Base-by-base conservation (phyloP, 2,113 vertebrate genomes). In the Alaudala cheleensis region DNA sequence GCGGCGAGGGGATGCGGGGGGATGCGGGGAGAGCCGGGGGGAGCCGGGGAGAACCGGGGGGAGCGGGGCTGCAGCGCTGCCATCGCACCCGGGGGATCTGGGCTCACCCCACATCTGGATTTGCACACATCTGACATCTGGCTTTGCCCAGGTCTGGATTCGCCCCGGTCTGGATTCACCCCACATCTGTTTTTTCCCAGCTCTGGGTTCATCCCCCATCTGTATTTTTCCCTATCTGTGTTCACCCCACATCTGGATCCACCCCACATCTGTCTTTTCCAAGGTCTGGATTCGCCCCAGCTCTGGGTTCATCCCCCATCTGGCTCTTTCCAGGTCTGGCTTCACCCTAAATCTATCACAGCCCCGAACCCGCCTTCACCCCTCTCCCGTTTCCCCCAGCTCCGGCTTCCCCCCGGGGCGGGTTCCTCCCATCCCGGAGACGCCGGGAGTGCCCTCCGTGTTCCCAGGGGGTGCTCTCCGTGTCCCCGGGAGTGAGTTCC, bases 191-290 rank as follows among this genome's bases (percentile, higher is more conserved):
- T 37, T 37, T 39, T 15, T 8, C 26, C 49, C 72, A 5, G 14
- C 2, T 18, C n/a, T 12, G 45, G 45, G 3, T 7, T 19, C 25
- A 5, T 14, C 45, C 26, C 20, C 3, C 39, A 2, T 5, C 39
- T 33, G 17, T 1, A 2, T 26, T 26, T 19, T 13, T 13, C 6
- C 26, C 4, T 3, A 5, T 10, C 10, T 3, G 22, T 11, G 2
- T 8, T 70, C 57, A 4, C 33, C 14, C 8, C 23, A 4, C 3
- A 7, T 9, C 8, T 3, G 20, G 24, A 2, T 7, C 53, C 47
- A 3, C 40, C 29, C 34, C n/a, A 40, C 49, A 10, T 4, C 26
- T 15, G 24, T 31, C 10, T 37, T 42, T 18, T 14, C 11, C 16
- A 37, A 24, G 11, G 15, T 12, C 18, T n/a, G 37, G 0, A 13